Evolutionary conservation across 1,140 invertebrate species (phyloP).

Genomic region (Trachymyrmex septentrionalis): DNA sequence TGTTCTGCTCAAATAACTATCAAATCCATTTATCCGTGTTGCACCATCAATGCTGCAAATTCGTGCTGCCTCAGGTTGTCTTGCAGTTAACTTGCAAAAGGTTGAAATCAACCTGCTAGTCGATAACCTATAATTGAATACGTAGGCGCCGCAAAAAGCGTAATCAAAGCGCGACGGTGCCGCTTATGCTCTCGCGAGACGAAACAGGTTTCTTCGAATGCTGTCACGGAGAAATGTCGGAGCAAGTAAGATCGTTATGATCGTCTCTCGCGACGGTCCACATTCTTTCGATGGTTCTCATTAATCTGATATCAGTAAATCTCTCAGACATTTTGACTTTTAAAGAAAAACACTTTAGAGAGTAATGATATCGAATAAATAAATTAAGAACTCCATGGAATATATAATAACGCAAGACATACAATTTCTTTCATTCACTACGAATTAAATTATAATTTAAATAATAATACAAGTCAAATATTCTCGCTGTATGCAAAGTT

Average conservation of each 20-base stretch:
- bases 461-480: conserved; percentile 26
- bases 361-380: not conserved
- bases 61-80: not conserved
- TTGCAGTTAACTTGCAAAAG: conserved; percentile 21
- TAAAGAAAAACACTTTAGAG: not conserved
- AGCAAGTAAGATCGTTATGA: conserved; percentile 38
- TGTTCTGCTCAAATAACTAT: not conserved
- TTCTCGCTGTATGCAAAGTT: not conserved
- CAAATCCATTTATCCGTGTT: conserved; percentile 24
- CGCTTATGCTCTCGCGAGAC: conserved; percentile 25
- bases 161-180: conserved; percentile 46
- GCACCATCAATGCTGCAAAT: conserved; percentile 18
- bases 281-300: conserved; percentile 32
- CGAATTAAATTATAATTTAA: conserved; percentile 16
- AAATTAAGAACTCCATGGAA: not conserved
- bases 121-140: conserved; percentile 52
- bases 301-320: not conserved
- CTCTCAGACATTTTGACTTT: not conserved
- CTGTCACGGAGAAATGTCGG: conserved; percentile 43
- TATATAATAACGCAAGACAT: not conserved
- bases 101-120: conserved; percentile 42
- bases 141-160: conserved; percentile 36
- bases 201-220: conserved; percentile 56
- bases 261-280: not conserved
- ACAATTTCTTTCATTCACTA: not conserved